Evolutionary conservation across 2,113 vertebrate species (phyloP), one percentile per base, ranked within the genome.

Genomic region (Lagopus muta): DNA sequence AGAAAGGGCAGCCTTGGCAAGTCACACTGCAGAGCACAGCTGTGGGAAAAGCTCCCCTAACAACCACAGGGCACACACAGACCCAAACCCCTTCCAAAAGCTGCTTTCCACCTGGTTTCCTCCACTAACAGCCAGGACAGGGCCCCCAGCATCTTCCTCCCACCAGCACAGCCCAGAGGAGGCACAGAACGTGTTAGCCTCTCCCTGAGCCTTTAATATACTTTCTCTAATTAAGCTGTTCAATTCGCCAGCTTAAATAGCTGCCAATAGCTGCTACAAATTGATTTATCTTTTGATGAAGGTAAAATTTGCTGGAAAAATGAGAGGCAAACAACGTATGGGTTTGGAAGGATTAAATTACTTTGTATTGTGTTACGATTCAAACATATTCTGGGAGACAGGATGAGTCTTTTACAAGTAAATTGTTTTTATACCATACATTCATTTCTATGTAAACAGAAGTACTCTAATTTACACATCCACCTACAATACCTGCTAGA

Each of bases 231-330:
- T 97, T 97, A 97, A 95, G 91, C 81, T 70, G 74, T 90, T 94
- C 94, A 92, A 86, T 86, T 91, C 54, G 0, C 81, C 86, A 88
- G 85, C 70, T 96, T 97, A 97, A 97, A 95, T 86, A 92, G 89
- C 92, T 97, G 97, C 94, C 97, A 94, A 97, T 96, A 96, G 87
- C 96, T 97, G 94, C 97, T 97, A 93, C 92, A 97, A 97, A 97
- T 94, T 97, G 96, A 97, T 97, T 97, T 95, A 96, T 95, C 93
- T 89, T 96, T 95, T 97, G 95, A 97, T 94, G 94, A 97, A 97
- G 93, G 94, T 95, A 97, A 97, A 97, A 96, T 94, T 97, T 96
- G 94, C 95, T 89, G 95, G 78, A 94, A 96, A 96, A 96, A 96
- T 88, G 92, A 91, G 94, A 96, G 88, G 96, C 79, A 95, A 95